Conservation (phyloP, 2,797 vertebrate species). For the Rhodeus uyekii region DNA sequence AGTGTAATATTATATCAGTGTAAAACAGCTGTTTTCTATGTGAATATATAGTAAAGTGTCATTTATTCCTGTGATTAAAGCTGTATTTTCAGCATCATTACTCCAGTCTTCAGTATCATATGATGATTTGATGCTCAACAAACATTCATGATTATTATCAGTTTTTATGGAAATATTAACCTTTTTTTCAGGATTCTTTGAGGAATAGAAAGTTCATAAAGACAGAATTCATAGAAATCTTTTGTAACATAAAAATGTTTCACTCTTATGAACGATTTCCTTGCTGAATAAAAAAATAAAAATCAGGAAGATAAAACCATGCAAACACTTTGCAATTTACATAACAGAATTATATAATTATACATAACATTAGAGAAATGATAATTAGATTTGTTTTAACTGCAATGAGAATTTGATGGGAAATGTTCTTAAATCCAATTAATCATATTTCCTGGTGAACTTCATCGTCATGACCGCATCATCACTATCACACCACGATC, state of each 20-base stretch:
- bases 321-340: too few species aligned
- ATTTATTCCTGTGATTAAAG: not conserved
- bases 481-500: too few species aligned
- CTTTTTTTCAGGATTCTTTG: not conserved
- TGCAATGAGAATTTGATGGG: not conserved
- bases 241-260: not conserved
- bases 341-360: too few species aligned
- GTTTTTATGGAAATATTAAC: not conserved
- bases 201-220: not conserved
- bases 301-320: not conserved
- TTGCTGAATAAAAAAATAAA: not conserved
- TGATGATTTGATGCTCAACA: not conserved
- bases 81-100: not conserved
- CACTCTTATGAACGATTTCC: not conserved
- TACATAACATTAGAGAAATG: not conserved
- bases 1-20: too few species aligned
- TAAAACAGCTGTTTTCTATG: too few species aligned
- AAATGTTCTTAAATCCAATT: too few species aligned
- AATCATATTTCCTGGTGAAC: not conserved
- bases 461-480: too few species aligned
- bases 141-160: too few species aligned
- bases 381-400: not conserved
- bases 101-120: not conserved
- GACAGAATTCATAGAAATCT: not conserved
- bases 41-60: not conserved